Evolutionary conservation across 2,888 invertebrate genomes (phyloP).

Genomic region (Campaea margaritaria): DNA sequence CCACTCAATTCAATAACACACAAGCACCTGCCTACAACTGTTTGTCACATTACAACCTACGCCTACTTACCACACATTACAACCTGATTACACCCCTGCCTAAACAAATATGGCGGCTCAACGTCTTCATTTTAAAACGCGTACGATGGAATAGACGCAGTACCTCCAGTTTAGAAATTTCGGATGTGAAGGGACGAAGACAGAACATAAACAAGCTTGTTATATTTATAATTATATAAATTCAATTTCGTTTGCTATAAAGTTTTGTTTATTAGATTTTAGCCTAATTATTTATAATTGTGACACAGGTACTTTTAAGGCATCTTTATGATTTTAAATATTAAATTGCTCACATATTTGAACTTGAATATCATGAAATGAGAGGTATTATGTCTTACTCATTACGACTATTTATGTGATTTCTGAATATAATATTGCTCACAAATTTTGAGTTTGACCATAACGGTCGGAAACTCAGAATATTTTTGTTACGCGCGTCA

Average conservation of each 20-base stretch:
- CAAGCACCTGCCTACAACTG: constrained; percentile 23
- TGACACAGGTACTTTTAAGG: too few relatives aligned
- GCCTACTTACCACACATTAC: constrained; percentile 31
- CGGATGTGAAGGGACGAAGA: neutral
- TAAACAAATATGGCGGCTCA: constrained; percentile 52
- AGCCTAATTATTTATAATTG: too few relatives aligned
- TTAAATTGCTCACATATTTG: neutral
- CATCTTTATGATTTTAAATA: too few relatives aligned
- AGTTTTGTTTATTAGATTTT: too few relatives aligned
- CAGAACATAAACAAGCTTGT: too few relatives aligned
- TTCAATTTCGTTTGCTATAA: too few relatives aligned
- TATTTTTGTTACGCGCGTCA: too few relatives aligned
- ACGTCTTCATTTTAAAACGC: constrained; percentile 72
- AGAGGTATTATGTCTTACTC: too few relatives aligned
- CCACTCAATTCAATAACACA: constrained; percentile 25
- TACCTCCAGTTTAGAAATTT: constrained; percentile 4
- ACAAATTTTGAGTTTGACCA: neutral
- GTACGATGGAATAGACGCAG: constrained; percentile 38
- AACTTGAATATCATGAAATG: too few relatives aligned
- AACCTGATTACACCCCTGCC: constrained; percentile 42
- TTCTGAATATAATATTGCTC: neutral
- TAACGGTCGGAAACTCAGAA: too few relatives aligned
- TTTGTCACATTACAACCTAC: constrained; percentile 9
- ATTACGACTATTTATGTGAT: too few relatives aligned
- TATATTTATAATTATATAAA: too few relatives aligned